Percentiles rank a stretch among this genome's conserved stretches.
phyloP scores from a whole-genome alignment of 2,797 vertebrate species.

The Gymnocypris eckloni region DNA sequence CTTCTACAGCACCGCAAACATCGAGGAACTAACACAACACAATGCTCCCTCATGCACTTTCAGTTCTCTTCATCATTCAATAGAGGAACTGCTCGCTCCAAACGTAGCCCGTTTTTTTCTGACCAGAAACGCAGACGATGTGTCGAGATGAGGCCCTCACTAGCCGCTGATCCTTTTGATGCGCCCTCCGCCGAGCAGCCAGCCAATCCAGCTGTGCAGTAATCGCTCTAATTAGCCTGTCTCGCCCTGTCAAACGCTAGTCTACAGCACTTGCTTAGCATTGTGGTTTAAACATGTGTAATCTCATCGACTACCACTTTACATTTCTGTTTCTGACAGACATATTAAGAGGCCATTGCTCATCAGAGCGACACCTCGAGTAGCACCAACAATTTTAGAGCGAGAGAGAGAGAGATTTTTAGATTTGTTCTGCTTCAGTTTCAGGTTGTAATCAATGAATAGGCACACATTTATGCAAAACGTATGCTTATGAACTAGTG shows the following conservation, averaged over 20 bases:
- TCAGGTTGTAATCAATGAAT: too few species aligned
- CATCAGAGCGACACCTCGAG: not conserved
- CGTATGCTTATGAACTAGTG: too few species aligned
- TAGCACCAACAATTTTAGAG: not conserved
- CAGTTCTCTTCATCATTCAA: slow-evolving; percentile 40
- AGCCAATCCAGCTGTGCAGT: slow-evolving; percentile 91
- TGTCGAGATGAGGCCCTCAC: slow-evolving; percentile 84
- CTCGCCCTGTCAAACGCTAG: slow-evolving; percentile 75
- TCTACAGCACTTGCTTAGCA: slow-evolving; percentile 65
- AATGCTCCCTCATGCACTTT: slow-evolving; percentile 42
- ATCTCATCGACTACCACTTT: slow-evolving; percentile 68
- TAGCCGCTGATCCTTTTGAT: slow-evolving; percentile 93
- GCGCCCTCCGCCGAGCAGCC: slow-evolving; percentile 86
- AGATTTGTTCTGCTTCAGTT: too few species aligned
- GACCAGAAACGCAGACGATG: slow-evolving; percentile 74
- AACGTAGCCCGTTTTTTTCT: not conserved
- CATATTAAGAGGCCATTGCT: slow-evolving; percentile 5
- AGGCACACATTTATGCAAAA: too few species aligned
- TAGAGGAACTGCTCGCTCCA: slow-evolving; percentile 19
- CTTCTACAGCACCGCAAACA: not conserved
- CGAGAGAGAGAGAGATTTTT: too few species aligned
- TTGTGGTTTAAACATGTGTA: slow-evolving; percentile 68
- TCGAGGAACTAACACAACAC: slow-evolving; percentile 39
- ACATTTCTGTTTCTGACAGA: slow-evolving; percentile 24
- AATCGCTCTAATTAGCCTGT: slow-evolving; percentile 98